Percentiles rank a stretch among this genome's conserved stretches.
These are phyloP conservation scores for Phytoseiulus persimilis DNA, from an alignment of 2,888 invertebrate genomes.

Conservation along the genomic window DNA sequence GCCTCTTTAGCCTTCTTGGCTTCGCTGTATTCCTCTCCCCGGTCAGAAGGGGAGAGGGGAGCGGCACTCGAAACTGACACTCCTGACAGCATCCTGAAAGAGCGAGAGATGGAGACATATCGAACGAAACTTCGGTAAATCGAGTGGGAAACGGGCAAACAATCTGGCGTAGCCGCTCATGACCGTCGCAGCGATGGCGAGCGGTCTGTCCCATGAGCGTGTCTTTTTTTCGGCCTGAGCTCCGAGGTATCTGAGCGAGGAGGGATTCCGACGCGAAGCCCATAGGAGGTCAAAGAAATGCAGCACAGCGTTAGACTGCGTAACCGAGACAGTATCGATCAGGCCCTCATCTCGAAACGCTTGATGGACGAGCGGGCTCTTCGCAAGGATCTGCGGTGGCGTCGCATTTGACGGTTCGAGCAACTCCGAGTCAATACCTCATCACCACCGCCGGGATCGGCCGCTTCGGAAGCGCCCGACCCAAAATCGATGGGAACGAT, in stretches of 20 bases:
- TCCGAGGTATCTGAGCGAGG: too few species aligned
- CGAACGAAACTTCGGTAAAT: neutral
- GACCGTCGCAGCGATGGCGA: neutral
- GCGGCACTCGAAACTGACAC: neutral
- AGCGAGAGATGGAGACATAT: neutral
- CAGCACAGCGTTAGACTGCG: neutral
- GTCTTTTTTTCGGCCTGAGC: too few species aligned
- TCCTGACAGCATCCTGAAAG: neutral
- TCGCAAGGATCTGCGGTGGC: neutral
- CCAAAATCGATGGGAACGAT: neutral
- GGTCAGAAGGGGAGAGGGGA: neutral
- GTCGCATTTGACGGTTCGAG: neutral
- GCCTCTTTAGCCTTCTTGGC: slow-evolving; percentile 5
- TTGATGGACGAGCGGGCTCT: neutral
- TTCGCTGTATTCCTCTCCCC: neutral
- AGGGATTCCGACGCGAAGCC: too few species aligned
- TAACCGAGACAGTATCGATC: neutral
- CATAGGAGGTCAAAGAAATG: too few species aligned
- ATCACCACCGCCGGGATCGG: neutral
- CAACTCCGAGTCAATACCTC: neutral
- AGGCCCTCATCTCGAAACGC: neutral
- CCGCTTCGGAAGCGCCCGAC: neutral
- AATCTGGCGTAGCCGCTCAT: neutral
- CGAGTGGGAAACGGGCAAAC: neutral
- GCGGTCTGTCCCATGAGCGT: neutral